phyloP scores from a whole-genome alignment of 1,140 invertebrate genomes.

The Zelostemma sp. region DNA sequence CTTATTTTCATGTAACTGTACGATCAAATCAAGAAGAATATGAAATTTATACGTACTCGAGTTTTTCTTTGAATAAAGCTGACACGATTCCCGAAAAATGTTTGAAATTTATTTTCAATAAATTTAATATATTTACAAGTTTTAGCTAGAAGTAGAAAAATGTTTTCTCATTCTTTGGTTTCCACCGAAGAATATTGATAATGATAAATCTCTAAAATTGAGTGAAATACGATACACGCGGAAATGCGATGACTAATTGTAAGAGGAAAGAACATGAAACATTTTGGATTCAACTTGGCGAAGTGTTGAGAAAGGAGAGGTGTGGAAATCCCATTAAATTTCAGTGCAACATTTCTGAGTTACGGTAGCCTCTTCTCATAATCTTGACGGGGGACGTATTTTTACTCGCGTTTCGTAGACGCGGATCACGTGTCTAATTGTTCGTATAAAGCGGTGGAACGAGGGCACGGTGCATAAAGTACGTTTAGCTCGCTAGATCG shows the following conservation, averaged over 20 bases:
- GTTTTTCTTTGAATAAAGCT: too few species aligned
- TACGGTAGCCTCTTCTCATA: slow-evolving; percentile 11
- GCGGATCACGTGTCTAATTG: slow-evolving; percentile 59
- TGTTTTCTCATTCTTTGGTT: too few species aligned
- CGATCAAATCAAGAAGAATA: too few species aligned
- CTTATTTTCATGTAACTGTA: too few species aligned
- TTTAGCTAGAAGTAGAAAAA: too few species aligned
- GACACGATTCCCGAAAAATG: too few species aligned
- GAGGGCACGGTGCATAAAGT: slow-evolving; percentile 58
- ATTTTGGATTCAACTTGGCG: background rate
- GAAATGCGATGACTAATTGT: too few species aligned
- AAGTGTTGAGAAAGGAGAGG: background rate
- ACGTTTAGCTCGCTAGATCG: slow-evolving; percentile 56
- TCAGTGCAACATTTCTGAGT: slow-evolving; percentile 3
- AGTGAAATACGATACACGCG: background rate
- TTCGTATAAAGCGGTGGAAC: slow-evolving; percentile 58
- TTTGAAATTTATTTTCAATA: too few species aligned
- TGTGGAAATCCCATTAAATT: slow-evolving; percentile 10
- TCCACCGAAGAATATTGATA: background rate
- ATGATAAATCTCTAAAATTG: slow-evolving; percentile 6
- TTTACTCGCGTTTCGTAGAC: slow-evolving; percentile 35
- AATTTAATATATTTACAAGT: too few species aligned
- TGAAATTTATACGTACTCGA: too few species aligned
- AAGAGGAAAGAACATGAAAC: slow-evolving; percentile 4
- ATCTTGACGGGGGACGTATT: slow-evolving; percentile 23